Evolutionary conservation across 2,797 vertebrate species (phyloP), one percentile per base, ranked within the genome.

Genomic region (Schizopygopsis malacanthus): DNA sequence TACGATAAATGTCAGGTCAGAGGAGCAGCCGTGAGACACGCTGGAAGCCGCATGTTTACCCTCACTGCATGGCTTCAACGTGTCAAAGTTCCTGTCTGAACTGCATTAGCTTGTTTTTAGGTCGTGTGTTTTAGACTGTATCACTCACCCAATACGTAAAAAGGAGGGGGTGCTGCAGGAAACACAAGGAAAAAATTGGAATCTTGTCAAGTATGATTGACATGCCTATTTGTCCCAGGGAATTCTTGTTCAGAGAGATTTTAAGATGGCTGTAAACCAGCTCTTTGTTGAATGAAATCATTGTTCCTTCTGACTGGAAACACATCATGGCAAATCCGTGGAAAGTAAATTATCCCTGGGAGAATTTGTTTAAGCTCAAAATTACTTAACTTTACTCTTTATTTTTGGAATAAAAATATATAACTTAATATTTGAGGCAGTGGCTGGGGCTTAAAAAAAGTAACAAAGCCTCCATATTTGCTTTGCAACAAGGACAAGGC

Each of bases 121-220:
- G 52, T 91, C 86, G 10, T 93, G 91, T 91, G 93, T 92, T 92
- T 89, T 92, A 93, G 93, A 93, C 92, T 90, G 87, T 82, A 89
- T 94, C 82, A 88, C 92, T 92, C 84, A 88, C 90, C 91, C 90
- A 85, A 92, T 52, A 69, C 5, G 83, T 33, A 33, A 5, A 45
- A 85, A 82, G 8, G 80, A 88, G 87, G 88, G 90, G 69, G 22
- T 89, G 92, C 92, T 93, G 85, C 83, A 77, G 90, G 90, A 93
- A 91, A 93, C 86, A 89, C 92, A 89, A 88, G 92, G 84, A 87
- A 90, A 92, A 93, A 94, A 93, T 93, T 94, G 92, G 93, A 94
- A 94, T 93, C 89, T 91, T 93, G 93, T 95, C 93, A 93, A 93
- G 92, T 92, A 91, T 94, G 94, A 95, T 91, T 94, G 94, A 93